Evolutionary conservation across 2,113 vertebrate genomes (phyloP).

Genomic region (Athene noctua): DNA sequence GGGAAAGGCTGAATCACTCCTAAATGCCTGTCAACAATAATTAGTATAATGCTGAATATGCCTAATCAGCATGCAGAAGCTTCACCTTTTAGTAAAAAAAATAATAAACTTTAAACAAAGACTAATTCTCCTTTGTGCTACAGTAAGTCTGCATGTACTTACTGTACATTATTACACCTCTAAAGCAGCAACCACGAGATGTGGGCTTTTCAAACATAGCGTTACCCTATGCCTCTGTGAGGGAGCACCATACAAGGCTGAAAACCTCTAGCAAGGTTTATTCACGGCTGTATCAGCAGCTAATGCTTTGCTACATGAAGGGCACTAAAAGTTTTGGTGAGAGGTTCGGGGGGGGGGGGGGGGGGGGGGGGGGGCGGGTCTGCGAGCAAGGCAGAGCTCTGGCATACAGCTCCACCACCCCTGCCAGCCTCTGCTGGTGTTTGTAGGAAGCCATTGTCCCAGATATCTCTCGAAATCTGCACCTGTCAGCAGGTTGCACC

Average conservation of each 20-base stretch:
- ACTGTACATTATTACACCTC: background rate
- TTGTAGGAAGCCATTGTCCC: background rate
- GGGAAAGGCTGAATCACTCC: background rate
- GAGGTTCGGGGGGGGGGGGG: background rate
- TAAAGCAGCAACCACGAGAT: background rate
- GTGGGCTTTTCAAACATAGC: background rate
- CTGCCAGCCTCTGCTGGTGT: background rate
- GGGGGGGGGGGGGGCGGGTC: no score
- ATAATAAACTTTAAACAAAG: background rate
- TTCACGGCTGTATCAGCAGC: background rate
- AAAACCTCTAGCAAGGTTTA: background rate
- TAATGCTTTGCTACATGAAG: background rate
- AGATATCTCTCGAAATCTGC: background rate
- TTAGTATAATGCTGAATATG: background rate
- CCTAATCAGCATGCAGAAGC: background rate
- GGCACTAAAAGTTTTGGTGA: background rate
- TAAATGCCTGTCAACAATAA: background rate
- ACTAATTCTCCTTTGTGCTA: background rate
- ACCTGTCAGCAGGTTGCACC: background rate
- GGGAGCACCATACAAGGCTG: background rate
- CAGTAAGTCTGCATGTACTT: background rate
- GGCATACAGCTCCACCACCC: background rate
- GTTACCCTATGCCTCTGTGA: background rate
- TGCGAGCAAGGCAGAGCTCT: background rate
- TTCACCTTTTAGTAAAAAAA: background rate